Evolutionary conservation across 1,140 invertebrate species (phyloP).

Genomic region (Zaprionus gabonicus): DNA sequence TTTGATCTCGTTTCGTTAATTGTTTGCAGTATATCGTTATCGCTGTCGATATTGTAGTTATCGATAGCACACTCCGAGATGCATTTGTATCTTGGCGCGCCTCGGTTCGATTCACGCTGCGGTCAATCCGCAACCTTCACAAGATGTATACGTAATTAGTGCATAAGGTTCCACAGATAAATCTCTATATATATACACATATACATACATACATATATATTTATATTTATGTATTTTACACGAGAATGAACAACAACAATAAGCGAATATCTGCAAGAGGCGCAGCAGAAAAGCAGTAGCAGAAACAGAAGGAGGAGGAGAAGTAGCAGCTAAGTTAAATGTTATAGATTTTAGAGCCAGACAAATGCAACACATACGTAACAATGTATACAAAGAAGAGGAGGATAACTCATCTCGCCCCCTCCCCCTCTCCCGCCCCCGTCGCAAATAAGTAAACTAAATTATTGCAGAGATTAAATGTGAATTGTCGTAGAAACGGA

Average conservation of each 20-base stretch:
- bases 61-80: constrained; percentile 20
- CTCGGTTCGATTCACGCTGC: constrained; percentile 55
- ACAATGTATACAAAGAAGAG: constrained; percentile 49
- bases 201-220: constrained; percentile 61
- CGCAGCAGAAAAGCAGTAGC: constrained; percentile 30
- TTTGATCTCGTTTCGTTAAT: constrained; percentile 80
- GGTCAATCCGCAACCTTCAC: constrained; percentile 68
- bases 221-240: constrained; percentile 70
- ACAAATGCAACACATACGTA: constrained; percentile 64
- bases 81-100: constrained; percentile 15
- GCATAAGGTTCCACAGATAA: constrained; percentile 69
- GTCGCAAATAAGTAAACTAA: constrained; percentile 59
- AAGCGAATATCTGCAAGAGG: constrained; percentile 61
- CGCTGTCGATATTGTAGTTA: constrained; percentile 43
- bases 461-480: constrained; percentile 72
- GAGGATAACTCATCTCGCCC: not conserved
- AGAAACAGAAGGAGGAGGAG: constrained; percentile 11
- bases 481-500: constrained; percentile 80
- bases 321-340: constrained; percentile 76
- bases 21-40: constrained; percentile 68
- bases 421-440: constrained; percentile 19
- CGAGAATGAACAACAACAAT: constrained; percentile 71
- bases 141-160: constrained; percentile 84
- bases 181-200: constrained; percentile 45
- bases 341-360: constrained; percentile 78